These are phyloP conservation scores for Temnothorax rugatulus DNA, from an alignment of 2,888 invertebrate genomes.

Conservation along the genomic window DNA sequence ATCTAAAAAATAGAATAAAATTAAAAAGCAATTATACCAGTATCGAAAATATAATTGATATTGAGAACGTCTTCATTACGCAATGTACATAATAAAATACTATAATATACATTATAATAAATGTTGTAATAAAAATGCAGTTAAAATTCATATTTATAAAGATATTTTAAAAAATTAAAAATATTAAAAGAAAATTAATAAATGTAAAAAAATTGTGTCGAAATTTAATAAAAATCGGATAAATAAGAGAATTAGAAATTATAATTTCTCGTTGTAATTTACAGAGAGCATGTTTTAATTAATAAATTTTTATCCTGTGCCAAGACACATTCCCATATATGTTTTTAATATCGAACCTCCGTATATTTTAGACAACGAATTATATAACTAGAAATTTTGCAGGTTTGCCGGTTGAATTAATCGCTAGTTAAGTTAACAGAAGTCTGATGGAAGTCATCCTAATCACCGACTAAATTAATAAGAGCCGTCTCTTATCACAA, in stretches of 20 bases:
- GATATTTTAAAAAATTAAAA: neutral
- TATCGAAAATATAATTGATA: neutral
- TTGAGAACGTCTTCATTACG: neutral
- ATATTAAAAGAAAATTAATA: neutral
- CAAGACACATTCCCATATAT: too few relatives aligned
- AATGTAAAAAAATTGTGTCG: neutral
- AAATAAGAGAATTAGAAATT: neutral
- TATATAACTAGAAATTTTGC: too few relatives aligned
- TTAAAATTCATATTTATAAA: neutral
- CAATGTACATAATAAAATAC: neutral
- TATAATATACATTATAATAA: neutral
- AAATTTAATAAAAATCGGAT: neutral
- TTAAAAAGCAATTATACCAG: neutral
- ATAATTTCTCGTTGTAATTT: neutral
- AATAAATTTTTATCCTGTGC: too few relatives aligned
- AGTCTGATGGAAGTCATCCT: too few relatives aligned
- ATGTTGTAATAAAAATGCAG: neutral
- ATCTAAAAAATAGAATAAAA: neutral
- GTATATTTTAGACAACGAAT: too few relatives aligned
- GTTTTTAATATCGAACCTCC: too few relatives aligned
- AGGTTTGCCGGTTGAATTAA: too few relatives aligned
- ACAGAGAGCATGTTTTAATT: too few relatives aligned
- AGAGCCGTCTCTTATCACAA: too few relatives aligned
- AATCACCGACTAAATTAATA: too few relatives aligned
- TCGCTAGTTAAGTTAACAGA: too few relatives aligned